A percentile compares a stretch with the other conserved stretches of the same genome.
Conservation (phyloP, 1,140 invertebrate species). For the Heliothis virescens region DNA sequence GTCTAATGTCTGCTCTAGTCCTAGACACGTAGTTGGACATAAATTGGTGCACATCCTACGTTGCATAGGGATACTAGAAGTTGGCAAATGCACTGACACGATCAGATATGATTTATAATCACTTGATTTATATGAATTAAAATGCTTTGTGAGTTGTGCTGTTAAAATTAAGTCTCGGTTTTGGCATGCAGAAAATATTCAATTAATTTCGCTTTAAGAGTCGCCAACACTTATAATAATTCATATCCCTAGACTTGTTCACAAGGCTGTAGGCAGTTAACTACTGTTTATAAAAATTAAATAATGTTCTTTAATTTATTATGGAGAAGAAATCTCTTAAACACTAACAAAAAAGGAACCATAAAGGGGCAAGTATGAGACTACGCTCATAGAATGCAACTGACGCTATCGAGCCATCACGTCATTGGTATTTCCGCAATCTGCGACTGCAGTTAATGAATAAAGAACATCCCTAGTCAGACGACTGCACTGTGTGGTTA, state of each 20-base stretch:
- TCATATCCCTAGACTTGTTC: not conserved
- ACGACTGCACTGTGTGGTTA: slow-evolving; percentile 9
- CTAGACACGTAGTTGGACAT: slow-evolving; percentile 16
- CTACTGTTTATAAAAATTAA: too few relatives aligned
- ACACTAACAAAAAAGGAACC: not conserved
- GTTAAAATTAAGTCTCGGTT: slow-evolving; percentile 1
- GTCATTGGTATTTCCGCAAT: slow-evolving; percentile 64
- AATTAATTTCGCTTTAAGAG: slow-evolving; percentile 16
- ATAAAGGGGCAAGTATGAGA: not conserved
- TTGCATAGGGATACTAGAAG: slow-evolving; percentile 31
- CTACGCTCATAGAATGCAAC: slow-evolving; percentile 17
- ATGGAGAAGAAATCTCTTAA: too few relatives aligned
- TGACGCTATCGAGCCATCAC: slow-evolving; percentile 53
- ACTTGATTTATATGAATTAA: slow-evolving; percentile 43
- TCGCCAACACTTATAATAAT: not conserved
- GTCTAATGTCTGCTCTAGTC: not conserved
- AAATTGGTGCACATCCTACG: slow-evolving; percentile 32
- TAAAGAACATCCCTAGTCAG: slow-evolving; percentile 52
- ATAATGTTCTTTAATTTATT: too few relatives aligned
- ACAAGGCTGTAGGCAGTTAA: too few relatives aligned
- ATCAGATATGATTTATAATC: slow-evolving; percentile 34
- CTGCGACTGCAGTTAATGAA: slow-evolving; percentile 68
- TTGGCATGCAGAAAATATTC: slow-evolving; percentile 6
- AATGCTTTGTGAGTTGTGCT: slow-evolving; percentile 25
- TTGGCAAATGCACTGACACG: slow-evolving; percentile 19